Percentiles rank a stretch among this genome's conserved stretches.
These are phyloP conservation scores for Varanus komodoensis DNA, from an alignment of 2,113 vertebrate genomes.

Conservation along the genomic window DNA sequence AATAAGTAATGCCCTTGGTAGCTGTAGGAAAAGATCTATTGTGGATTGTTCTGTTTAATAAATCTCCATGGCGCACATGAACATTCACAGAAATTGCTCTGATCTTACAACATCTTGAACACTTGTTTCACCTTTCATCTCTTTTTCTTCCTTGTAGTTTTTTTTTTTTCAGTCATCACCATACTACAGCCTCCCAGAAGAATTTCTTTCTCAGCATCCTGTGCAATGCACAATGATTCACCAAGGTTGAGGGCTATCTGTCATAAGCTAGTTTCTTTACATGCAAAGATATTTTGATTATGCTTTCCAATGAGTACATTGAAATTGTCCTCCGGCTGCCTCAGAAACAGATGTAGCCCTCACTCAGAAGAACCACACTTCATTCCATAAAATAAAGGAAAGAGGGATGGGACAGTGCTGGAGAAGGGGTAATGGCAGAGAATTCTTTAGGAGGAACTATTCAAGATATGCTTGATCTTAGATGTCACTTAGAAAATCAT, in stretches of 20 bases:
- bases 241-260: not conserved
- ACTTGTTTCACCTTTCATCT: not conserved
- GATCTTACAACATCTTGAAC: not conserved
- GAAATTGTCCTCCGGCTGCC: not conserved
- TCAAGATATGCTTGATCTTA: not conserved
- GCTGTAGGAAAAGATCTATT: not conserved
- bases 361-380: not conserved
- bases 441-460: not conserved
- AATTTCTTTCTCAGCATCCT: not conserved
- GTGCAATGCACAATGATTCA: not conserved
- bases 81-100: not conserved
- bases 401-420: not conserved
- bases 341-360: not conserved
- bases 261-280: not conserved
- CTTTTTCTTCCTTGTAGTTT: not conserved
- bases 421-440: not conserved
- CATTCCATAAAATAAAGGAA: not conserved
- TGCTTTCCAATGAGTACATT: not conserved
- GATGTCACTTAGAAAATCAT: not conserved
- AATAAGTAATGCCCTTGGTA: not conserved
- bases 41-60: not conserved
- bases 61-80: not conserved
- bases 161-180: not conserved
- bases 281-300: not conserved
- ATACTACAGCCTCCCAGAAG: not conserved